phyloP scores from a whole-genome alignment of 2,888 invertebrate genomes.

The Trachelus tabidus region DNA sequence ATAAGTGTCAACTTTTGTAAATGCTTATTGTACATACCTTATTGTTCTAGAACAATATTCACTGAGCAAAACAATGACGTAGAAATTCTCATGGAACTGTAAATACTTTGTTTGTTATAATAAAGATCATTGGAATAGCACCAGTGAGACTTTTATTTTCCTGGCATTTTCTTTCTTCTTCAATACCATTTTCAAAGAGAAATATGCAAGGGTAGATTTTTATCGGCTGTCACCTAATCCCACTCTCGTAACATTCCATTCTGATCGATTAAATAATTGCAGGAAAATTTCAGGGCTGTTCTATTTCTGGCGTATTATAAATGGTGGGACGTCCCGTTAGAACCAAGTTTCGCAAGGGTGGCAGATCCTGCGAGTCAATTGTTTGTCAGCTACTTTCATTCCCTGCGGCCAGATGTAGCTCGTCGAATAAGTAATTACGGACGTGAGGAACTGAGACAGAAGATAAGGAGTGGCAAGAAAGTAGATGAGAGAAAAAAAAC shows the following conservation, averaged over 20 bases:
- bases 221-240: background rate
- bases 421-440: background rate
- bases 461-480: background rate
- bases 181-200: background rate
- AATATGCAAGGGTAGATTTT: background rate
- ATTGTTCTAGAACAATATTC: background rate
- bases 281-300: background rate
- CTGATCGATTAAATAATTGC: slow-evolving; percentile 25
- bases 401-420: background rate
- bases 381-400: background rate
- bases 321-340: background rate
- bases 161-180: background rate
- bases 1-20: background rate
- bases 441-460: background rate
- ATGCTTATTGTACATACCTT: background rate
- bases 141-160: background rate
- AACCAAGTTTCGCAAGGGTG: background rate
- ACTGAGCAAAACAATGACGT: background rate
- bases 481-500: background rate
- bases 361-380: background rate
- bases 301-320: background rate
- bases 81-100: background rate
- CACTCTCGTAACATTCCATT: slow-evolving; percentile 15
- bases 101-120: background rate
- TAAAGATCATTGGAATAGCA: background rate